Evolutionary conservation across 2,888 invertebrate genomes (phyloP).

Genomic region (Oscheius sp.): DNA sequence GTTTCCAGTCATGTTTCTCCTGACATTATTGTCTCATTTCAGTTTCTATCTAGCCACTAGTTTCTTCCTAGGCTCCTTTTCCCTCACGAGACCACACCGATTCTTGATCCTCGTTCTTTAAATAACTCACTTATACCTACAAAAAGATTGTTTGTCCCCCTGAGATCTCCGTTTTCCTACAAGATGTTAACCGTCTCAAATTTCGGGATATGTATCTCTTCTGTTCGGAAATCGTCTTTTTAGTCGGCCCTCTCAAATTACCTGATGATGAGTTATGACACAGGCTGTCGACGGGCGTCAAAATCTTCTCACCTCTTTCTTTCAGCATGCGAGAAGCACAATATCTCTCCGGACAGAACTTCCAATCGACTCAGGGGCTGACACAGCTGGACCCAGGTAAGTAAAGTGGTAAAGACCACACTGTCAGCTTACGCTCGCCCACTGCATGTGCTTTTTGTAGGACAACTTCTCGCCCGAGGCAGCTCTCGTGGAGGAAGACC

Average conservation of each 20-base stretch:
- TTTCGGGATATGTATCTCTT: not conserved
- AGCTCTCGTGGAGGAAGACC: slow-evolving; percentile 20
- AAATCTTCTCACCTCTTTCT: too few species aligned
- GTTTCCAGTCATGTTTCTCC: not conserved
- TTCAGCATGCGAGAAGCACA: slow-evolving; percentile 65
- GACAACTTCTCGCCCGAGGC: slow-evolving; percentile 38
- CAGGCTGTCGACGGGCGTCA: too few species aligned
- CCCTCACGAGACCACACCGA: not conserved
- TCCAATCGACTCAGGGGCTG: slow-evolving; percentile 30
- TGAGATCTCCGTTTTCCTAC: not conserved
- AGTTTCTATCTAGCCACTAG: too few species aligned
- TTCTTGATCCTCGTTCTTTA: not conserved
- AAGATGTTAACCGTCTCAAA: not conserved
- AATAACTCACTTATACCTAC: not conserved
- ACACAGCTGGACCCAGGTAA: slow-evolving; percentile 61
- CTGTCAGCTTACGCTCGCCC: slow-evolving; percentile 14
- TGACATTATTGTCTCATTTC: not conserved
- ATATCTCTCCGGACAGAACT: slow-evolving; percentile 56
- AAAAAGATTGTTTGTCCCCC: not conserved
- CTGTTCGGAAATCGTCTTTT: not conserved
- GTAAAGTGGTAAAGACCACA: slow-evolving; percentile 4
- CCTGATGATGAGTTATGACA: not conserved
- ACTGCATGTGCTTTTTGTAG: slow-evolving; percentile 33
- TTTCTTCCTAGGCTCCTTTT: not conserved
- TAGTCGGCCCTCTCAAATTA: not conserved